These are phyloP conservation scores for Lysiphlebus fabarum DNA, from an alignment of 1,140 invertebrate genomes.

Conservation along the genomic window DNA sequence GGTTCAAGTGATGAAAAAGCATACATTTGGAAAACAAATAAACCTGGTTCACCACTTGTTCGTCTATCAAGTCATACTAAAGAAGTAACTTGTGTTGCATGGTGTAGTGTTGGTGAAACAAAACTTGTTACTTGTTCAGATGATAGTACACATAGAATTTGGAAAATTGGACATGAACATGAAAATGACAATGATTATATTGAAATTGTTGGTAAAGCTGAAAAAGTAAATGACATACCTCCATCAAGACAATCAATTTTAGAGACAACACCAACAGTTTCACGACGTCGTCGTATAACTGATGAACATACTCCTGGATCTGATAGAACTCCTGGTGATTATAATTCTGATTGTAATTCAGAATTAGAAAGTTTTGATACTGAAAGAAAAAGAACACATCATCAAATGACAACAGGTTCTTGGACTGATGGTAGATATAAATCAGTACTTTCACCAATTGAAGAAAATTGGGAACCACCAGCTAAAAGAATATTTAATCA, in stretches of 20 bases:
- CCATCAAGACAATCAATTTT: slow-evolving; percentile 26
- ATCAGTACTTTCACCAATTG: slow-evolving; percentile 45
- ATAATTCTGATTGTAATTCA: background rate
- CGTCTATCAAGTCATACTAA: slow-evolving; percentile 70
- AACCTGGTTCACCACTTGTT: slow-evolving; percentile 63
- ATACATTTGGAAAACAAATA: slow-evolving; percentile 76
- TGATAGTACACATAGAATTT: slow-evolving; percentile 73
- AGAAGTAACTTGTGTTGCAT: slow-evolving; percentile 82
- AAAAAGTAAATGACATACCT: slow-evolving; percentile 41
- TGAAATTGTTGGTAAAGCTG: slow-evolving; percentile 57
- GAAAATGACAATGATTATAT: slow-evolving; percentile 52
- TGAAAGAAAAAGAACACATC: slow-evolving; percentile 37
- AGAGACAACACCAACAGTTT: slow-evolving; percentile 42
- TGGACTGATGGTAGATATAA: slow-evolving; percentile 37
- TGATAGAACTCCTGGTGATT: slow-evolving; percentile 30
- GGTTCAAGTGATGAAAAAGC: slow-evolving; percentile 81
- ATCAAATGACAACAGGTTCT: slow-evolving; percentile 37
- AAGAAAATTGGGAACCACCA: slow-evolving; percentile 41
- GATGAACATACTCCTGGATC: slow-evolving; percentile 35
- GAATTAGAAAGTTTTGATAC: slow-evolving; percentile 20
- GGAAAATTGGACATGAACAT: slow-evolving; percentile 64
- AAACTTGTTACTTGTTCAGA: slow-evolving; percentile 77
- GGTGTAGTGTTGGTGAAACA: slow-evolving; percentile 60
- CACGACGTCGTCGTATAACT: slow-evolving; percentile 18
- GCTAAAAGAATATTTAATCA: slow-evolving; percentile 44